These are phyloP conservation scores for Quiscalus mexicanus DNA, from an alignment of 2,113 vertebrate genomes.

Conservation along the genomic window DNA sequence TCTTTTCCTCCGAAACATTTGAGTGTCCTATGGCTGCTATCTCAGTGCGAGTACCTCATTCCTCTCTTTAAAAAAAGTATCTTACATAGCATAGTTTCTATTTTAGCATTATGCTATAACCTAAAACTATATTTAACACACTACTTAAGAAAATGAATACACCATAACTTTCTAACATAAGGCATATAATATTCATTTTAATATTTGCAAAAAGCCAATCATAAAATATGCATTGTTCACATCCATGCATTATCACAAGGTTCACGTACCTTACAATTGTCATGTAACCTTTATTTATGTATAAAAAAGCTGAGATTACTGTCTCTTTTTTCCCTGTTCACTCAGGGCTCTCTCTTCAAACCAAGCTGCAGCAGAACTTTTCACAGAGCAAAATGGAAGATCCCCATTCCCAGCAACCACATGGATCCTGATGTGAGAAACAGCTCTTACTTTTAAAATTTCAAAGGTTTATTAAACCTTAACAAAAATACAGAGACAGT, in stretches of 20 bases:
- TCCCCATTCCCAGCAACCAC: accelerated
- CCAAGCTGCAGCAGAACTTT: background rate
- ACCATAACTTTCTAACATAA: no score
- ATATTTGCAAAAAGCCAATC: no score
- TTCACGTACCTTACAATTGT: background rate
- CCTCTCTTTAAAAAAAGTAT: no score
- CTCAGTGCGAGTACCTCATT: no score
- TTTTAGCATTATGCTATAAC: no score
- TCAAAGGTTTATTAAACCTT: background rate
- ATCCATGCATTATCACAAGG: background rate
- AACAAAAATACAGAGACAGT: background rate
- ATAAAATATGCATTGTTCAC: no score
- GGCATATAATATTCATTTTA: no score
- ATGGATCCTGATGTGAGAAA: background rate
- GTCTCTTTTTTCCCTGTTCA: background rate
- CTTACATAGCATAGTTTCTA: no score
- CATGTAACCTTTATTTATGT: background rate
- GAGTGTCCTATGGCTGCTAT: no score
- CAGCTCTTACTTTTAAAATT: background rate
- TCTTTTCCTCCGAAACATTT: no score
- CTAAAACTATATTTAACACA: no score
- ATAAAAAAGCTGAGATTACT: background rate
- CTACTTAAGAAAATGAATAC: no score
- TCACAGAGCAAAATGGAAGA: background rate
- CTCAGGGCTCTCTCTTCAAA: background rate